A percentile compares a stretch with the other conserved stretches of the same genome.
phyloP scores from a whole-genome alignment of 1,140 invertebrate species.

The Coelopa frigida region DNA sequence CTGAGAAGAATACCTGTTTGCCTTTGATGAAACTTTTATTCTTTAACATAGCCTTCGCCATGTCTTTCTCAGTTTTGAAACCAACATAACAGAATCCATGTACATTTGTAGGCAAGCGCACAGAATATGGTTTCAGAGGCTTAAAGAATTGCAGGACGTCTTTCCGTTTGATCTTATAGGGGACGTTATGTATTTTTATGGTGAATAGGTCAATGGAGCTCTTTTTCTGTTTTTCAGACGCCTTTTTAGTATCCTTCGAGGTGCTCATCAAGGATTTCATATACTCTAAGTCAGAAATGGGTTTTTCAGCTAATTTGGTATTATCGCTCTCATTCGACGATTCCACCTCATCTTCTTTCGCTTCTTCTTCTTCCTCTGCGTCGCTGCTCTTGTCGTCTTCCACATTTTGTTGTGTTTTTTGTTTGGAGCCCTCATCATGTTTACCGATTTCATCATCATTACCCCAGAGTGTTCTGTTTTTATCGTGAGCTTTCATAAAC shows the following conservation, averaged over 20 bases:
- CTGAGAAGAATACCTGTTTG: constrained; percentile 57
- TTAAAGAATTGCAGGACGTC: constrained; percentile 64
- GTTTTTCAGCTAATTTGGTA: constrained; percentile 54
- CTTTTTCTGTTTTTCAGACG: constrained; percentile 23
- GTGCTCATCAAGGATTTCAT: constrained; percentile 52
- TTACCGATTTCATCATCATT: constrained; percentile 54
- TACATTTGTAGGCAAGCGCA: constrained; percentile 68
- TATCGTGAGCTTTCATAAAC: constrained; percentile 73
- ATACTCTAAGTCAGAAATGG: constrained; percentile 68
- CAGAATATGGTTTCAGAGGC: constrained; percentile 67
- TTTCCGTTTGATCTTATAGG: constrained; percentile 38
- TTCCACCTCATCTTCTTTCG: constrained; percentile 29
- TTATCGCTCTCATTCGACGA: constrained; percentile 25
- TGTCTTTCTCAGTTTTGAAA: constrained; percentile 74
- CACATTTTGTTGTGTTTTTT: constrained; percentile 4
- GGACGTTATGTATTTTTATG: constrained; percentile 43
- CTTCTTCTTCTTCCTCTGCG: constrained; percentile 26
- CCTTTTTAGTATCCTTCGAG: constrained; percentile 16
- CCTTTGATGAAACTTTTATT: constrained; percentile 79
- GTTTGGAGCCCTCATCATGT: constrained; percentile 25
- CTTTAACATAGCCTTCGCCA: constrained; percentile 75
- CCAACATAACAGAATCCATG: constrained; percentile 86
- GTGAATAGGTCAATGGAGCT: constrained; percentile 51
- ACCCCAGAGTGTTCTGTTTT: constrained; percentile 58
- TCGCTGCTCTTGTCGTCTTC: constrained; percentile 35